A percentile compares a stretch with the other conserved stretches of the same genome.
Evolutionary conservation across 1,140 invertebrate genomes (phyloP).

Genomic region (Aphidius ervi): DNA sequence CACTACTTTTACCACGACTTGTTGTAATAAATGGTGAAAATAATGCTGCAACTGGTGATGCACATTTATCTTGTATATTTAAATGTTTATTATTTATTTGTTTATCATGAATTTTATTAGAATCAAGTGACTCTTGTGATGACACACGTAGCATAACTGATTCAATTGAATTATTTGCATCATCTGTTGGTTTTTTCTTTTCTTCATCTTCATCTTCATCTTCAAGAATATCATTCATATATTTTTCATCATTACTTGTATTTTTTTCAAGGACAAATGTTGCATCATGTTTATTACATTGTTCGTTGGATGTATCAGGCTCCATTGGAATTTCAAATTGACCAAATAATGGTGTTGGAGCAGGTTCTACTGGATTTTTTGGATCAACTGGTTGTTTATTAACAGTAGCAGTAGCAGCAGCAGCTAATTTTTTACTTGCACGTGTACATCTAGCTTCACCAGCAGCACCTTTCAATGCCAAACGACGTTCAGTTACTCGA

Average conservation of each 20-base stretch:
- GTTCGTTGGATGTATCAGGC: background rate
- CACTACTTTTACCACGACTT: slow-evolving; percentile 50
- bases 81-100: slow-evolving; percentile 6
- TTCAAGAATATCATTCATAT: background rate
- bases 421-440: background rate
- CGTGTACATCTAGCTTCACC: background rate
- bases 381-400: slow-evolving; percentile 31
- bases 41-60: slow-evolving; percentile 23
- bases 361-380: slow-evolving; percentile 25
- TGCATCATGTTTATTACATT: slow-evolving; percentile 8
- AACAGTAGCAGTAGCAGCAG: too few relatives aligned
- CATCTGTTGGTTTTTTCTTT: background rate
- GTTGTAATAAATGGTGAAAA: slow-evolving; percentile 42
- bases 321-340: slow-evolving; percentile 2
- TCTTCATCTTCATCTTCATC: background rate
- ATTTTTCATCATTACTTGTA: background rate
- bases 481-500: slow-evolving; percentile 39
- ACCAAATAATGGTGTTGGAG: slow-evolving; percentile 31
- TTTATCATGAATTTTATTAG: slow-evolving; percentile 1
- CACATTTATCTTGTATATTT: background rate
- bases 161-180: background rate
- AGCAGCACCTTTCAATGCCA: slow-evolving; percentile 31
- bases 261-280: background rate
- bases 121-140: background rate
- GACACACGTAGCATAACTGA: background rate